phyloP scores from a whole-genome alignment of 2,797 vertebrate species.

The Semaprochilodus insignis region DNA sequence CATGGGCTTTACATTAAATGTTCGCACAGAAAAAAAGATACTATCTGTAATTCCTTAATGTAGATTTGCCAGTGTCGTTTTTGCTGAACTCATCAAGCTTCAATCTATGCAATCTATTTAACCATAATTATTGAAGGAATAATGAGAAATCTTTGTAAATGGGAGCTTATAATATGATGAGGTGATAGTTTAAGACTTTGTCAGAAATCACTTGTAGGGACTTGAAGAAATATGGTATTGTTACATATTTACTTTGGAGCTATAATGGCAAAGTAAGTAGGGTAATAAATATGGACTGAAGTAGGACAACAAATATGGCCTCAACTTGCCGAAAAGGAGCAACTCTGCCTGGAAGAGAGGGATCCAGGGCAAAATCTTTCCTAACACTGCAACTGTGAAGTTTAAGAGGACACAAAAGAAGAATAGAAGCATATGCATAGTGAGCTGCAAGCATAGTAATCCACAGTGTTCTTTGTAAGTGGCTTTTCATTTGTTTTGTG shows the following conservation, averaged over 20 bases:
- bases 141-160: not conserved
- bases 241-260: not conserved
- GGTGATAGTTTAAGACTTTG: not conserved
- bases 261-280: not conserved
- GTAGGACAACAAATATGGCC: not conserved
- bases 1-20: conserved; percentile 15
- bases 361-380: not conserved
- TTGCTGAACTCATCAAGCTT: not conserved
- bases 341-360: not conserved
- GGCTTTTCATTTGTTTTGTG: conserved; percentile 7
- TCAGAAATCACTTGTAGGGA: not conserved
- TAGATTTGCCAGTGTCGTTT: not conserved
- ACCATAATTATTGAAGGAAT: not conserved
- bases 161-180: not conserved
- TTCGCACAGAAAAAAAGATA: conserved; percentile 8
- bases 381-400: not conserved
- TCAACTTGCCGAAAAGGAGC: not conserved
- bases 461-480: not conserved
- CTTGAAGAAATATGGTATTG: not conserved
- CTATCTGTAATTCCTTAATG: not conserved
- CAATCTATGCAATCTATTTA: not conserved
- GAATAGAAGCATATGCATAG: not conserved
- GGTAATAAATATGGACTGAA: not conserved
- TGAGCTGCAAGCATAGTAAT: not conserved
- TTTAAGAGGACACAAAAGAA: not conserved